Base-by-base conservation (phyloP, 92 coral and sea anemone genomes). In the Epizoanthus rinbou region DNA sequence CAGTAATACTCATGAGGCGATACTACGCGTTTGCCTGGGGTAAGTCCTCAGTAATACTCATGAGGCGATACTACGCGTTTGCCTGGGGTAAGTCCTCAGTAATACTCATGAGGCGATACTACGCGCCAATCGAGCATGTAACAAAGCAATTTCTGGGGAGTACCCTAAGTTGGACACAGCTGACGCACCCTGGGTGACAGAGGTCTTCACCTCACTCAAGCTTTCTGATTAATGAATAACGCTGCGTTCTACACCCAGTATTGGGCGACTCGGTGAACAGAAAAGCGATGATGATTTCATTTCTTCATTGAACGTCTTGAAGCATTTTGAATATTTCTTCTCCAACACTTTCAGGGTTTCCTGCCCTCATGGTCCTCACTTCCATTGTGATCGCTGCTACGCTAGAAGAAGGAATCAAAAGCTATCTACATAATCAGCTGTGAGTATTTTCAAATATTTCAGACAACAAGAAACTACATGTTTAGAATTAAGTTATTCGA, bases 11-110 rank as follows among this genome's bases (percentile, higher is more conserved):
- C n/a, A 75, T 90, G 79, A 75, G 79, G 57, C 86, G 71, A 9
- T 87, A 93, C 68, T 94, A 92, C 72, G 64, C 85, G 24, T 93
- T 94, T 84, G 89, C 97, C 11, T 94, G 97, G 97, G 93, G 98
- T 94, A 84, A 88, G 94, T 83, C 28, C 13, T 50, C 22, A 6
- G 45, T n/a, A n/a, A n/a, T n/a, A n/a, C n/a, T n/a, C n/a, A 75
- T 90, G 79, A 75, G 79, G 57, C 86, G 71, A 9, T 87, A 93
- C 68, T 94, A 92, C 72, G 64, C 85, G 24, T 93, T 94, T 84
- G 89, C 97, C 11, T 94, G 97, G 97, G 93, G 98, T 94, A 84
- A 88, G 94, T 83, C 28, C 13, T 50, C 22, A 6, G 45, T n/a
- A n/a, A n/a, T n/a, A n/a, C n/a, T n/a, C n/a, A 75, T 90, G 79